These are phyloP conservation scores for Phalacrocorax brasilianus DNA, from an alignment of 2,113 vertebrate genomes.

Conservation along the genomic window DNA sequence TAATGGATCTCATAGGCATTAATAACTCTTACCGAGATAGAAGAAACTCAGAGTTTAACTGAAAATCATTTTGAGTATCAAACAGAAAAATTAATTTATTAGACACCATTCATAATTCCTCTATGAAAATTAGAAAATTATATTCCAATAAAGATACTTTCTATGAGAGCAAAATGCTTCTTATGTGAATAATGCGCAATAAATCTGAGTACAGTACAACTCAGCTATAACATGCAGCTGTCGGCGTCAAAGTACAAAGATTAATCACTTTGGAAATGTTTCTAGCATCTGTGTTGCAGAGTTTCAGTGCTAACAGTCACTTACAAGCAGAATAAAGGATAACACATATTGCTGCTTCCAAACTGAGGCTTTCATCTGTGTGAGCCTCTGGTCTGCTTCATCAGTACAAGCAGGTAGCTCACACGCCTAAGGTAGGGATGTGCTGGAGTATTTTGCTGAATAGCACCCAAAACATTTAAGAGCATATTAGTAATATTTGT, in stretches of 20 bases:
- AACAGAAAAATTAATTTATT: neutral
- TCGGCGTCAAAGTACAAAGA: neutral
- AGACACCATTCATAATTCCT: neutral
- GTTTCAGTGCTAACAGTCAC: neutral
- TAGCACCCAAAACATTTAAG: neutral
- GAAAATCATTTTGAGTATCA: neutral
- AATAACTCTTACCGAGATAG: neutral
- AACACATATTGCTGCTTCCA: neutral
- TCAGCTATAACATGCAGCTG: neutral
- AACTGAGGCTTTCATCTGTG: neutral
- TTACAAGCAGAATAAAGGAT: neutral
- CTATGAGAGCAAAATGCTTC: neutral
- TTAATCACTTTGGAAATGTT: neutral
- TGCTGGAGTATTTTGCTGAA: neutral
- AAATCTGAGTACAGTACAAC: neutral
- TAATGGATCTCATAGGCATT: neutral
- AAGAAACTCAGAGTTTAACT: neutral
- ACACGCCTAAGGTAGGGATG: fast-evolving
- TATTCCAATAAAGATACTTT: neutral
- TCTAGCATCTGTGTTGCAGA: neutral
- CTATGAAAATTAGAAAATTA: neutral
- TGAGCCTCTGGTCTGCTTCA: neutral
- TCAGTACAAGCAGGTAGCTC: neutral
- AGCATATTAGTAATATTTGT: fast-evolving
- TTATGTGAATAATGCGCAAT: neutral